phyloP scores from a whole-genome alignment of 2,888 invertebrate species.

The Brenthis hecate region DNA sequence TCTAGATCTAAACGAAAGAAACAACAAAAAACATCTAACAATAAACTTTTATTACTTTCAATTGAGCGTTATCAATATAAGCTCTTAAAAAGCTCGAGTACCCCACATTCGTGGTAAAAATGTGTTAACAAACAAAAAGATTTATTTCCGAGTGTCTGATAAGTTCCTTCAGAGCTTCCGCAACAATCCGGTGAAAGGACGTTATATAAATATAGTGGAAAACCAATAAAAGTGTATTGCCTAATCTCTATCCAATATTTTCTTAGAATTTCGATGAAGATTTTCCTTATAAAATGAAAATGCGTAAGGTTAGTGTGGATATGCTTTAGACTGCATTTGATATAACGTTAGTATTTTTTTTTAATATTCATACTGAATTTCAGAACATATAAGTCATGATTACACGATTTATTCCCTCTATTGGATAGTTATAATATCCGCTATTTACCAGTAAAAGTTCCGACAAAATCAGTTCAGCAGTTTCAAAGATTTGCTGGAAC shows the following conservation, averaged over 20 bases:
- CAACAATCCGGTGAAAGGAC: slow-evolving; percentile 58
- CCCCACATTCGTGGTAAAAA: slow-evolving; percentile 57
- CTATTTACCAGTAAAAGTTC: too few species aligned
- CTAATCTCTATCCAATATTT: slow-evolving; percentile 82
- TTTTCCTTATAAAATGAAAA: slow-evolving; percentile 64
- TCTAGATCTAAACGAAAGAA: neutral
- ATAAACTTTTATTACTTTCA: slow-evolving; percentile 57
- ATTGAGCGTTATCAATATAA: slow-evolving; percentile 58
- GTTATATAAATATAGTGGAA: slow-evolving; percentile 79
- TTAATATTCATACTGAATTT: neutral
- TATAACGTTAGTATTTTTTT: neutral
- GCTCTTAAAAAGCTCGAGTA: slow-evolving; percentile 49
- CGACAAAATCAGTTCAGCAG: too few species aligned
- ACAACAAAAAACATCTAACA: slow-evolving; percentile 48
- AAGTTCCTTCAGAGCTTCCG: slow-evolving; percentile 62
- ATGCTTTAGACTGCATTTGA: slow-evolving; percentile 15
- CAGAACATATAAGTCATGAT: neutral
- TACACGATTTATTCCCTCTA: too few species aligned
- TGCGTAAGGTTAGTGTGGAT: slow-evolving; percentile 49
- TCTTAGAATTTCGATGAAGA: slow-evolving; percentile 74
- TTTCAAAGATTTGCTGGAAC: too few species aligned
- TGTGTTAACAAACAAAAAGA: slow-evolving; percentile 81
- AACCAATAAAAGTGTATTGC: slow-evolving; percentile 80
- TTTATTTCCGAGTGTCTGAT: slow-evolving; percentile 73
- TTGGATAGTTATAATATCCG: too few species aligned